phyloP scores from a whole-genome alignment of 30 jellyfish, hydroid and myxozoan genomes.

The Cassiopea andromeda region DNA sequence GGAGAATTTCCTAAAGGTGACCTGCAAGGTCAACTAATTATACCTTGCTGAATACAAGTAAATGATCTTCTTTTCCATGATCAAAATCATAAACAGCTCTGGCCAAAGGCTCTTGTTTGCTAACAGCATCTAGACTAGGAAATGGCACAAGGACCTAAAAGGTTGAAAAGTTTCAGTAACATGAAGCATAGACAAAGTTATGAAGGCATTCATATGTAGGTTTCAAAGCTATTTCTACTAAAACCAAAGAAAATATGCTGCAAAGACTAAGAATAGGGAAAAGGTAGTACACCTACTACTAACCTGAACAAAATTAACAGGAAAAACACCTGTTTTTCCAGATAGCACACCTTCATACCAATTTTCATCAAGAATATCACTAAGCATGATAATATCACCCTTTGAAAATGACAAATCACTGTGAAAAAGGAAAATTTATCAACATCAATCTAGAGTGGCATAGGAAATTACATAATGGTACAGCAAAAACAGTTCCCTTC shows the following conservation, averaged over 20 bases:
- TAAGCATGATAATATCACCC: conserved; percentile 77
- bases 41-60: conserved; percentile 79
- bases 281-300: not conserved
- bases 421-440: not conserved
- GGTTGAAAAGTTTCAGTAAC: not conserved
- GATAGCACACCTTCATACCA: conserved; percentile 88
- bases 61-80: conserved; percentile 65
- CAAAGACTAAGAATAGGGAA: too few species aligned
- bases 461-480: too few species aligned
- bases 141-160: conserved; percentile 80
- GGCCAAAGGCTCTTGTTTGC: conserved; percentile 77
- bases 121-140: conserved; percentile 76
- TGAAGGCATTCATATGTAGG: too few species aligned
- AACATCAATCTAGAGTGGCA: not conserved
- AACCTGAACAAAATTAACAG: conserved; percentile 87
- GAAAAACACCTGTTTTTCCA: conserved; percentile 86
- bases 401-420: conserved; percentile 83
- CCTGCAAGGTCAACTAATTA: too few species aligned
- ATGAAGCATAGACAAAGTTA: too few species aligned
- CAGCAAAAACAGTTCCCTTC: too few species aligned
- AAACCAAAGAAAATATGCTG: too few species aligned
- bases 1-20: too few species aligned
- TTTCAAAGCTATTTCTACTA: too few species aligned
- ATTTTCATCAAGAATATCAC: conserved; percentile 77
- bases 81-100: conserved; percentile 80